These are phyloP conservation scores for Nesogale talazaci DNA, from an alignment of 2,113 vertebrate species.

Conservation along the genomic window DNA sequence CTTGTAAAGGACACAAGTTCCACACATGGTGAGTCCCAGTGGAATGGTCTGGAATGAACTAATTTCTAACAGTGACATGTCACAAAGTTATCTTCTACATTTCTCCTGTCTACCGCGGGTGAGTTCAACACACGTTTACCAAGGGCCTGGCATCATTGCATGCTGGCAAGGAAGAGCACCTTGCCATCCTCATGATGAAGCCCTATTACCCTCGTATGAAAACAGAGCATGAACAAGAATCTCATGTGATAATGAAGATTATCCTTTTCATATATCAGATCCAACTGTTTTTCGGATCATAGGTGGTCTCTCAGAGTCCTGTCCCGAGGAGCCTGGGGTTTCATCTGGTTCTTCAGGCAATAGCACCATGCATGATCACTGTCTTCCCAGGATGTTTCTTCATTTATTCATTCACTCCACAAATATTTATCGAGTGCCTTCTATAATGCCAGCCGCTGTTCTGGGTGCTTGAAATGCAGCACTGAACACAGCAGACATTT, in stretches of 20 bases:
- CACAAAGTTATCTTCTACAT: background rate
- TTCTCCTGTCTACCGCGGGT: background rate
- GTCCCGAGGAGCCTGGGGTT: background rate
- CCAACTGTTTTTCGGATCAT: background rate
- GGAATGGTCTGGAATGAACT: background rate
- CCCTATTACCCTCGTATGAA: no score
- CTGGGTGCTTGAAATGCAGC: background rate
- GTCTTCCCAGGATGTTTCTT: background rate
- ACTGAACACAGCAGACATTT: background rate
- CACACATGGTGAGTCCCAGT: background rate
- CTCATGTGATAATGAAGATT: background rate
- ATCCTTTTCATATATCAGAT: background rate
- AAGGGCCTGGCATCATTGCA: background rate
- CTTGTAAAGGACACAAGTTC: no score
- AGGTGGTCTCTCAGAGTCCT: no score
- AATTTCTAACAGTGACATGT: background rate
- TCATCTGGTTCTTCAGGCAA: background rate
- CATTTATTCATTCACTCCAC: background rate
- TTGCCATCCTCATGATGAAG: background rate
- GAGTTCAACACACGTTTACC: background rate
- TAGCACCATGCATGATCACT: background rate
- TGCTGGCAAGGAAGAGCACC: background rate
- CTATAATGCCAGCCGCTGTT: background rate
- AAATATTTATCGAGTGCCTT: conserved; percentile 31
- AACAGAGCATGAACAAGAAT: background rate